phyloP scores from a whole-genome alignment of 2,113 vertebrate species.

The Microtus montanus region DNA sequence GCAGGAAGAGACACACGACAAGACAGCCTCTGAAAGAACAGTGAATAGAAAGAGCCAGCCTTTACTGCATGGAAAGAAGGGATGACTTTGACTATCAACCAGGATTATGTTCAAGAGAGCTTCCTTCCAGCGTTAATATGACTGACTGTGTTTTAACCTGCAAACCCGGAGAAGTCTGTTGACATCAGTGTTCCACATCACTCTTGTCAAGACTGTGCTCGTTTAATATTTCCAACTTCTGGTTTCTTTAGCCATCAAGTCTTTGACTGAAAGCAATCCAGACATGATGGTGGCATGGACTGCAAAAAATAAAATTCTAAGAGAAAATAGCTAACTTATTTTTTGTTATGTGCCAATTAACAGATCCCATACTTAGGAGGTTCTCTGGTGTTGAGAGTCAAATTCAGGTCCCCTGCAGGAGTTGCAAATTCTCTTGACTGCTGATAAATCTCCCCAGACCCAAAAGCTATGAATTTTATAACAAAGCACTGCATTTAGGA shows the following conservation, averaged over 20 bases:
- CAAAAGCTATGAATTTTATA: not conserved
- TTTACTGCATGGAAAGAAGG: not conserved
- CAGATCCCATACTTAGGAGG: too few species aligned
- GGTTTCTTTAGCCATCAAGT: slow-evolving; percentile 19
- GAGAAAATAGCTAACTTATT: not conserved
- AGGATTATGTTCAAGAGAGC: not conserved
- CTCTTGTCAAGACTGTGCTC: slow-evolving; percentile 37
- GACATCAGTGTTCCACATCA: not conserved
- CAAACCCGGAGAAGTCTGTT: slow-evolving; percentile 8
- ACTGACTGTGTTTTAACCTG: not conserved
- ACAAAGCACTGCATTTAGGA: not conserved
- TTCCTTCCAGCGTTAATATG: not conserved
- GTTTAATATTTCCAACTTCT: slow-evolving; percentile 10
- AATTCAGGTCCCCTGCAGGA: not conserved
- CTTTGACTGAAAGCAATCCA: not conserved
- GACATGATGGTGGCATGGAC: not conserved
- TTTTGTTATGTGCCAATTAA: not conserved
- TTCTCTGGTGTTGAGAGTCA: too few species aligned
- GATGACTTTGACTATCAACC: not conserved
- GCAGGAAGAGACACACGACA: not conserved
- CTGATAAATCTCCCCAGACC: not conserved
- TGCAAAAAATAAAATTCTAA: not conserved
- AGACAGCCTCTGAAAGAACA: not conserved
- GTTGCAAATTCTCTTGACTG: not conserved
- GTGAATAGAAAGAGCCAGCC: not conserved